Base-by-base conservation (phyloP, 2,113 vertebrate genomes). In the Dipodomys spectabilis region DNA sequence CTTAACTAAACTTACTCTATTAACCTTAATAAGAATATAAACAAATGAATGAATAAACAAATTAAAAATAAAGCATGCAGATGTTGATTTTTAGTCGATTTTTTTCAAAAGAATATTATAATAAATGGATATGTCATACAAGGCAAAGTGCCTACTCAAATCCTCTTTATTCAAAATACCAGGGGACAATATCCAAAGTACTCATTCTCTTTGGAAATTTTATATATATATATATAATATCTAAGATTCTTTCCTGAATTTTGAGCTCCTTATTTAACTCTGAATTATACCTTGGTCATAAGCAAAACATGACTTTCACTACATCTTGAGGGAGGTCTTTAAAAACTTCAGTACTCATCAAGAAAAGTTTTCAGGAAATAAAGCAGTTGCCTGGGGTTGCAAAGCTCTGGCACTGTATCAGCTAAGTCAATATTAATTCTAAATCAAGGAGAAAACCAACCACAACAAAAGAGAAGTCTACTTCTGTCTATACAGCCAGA, bases 391-490 rank as follows among this genome's bases (percentile, higher is more conserved):
- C 93, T 74, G 8, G 7, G 95, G 96, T 89, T 81, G 91, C 57
- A 68, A 80, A 96, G 68, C 86, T 71, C 68, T 72, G 77, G 86
- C 49, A 30, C 82, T 94, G 86, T 49, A 44, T 86, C 75, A 89
- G 95, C 90, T 94, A 95, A 94, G 90, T 93, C 91, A 96, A 93
- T 95, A 94, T 95, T 97, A 96, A 97, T 93, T 95, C 93, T 96
- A 93, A 94, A 93, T 78, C 32, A 93, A 89, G 84, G 82, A 60
- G 72, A 92, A 95, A 95, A 97, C 84, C 91, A 97, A 90, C 94
- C 95, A 78, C 68, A 85, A 90, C 92, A 79, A 77, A 94, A 92
- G 90, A 81, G 88, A 94, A 96, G 96, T 93, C 96, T 96, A 92
- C 88, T 95, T 88, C 93, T 94, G 94, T 93, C 88, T 93, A 65